Conservation (phyloP, 2,888 invertebrate genomes). For the Hydropsyche betteni region DNA sequence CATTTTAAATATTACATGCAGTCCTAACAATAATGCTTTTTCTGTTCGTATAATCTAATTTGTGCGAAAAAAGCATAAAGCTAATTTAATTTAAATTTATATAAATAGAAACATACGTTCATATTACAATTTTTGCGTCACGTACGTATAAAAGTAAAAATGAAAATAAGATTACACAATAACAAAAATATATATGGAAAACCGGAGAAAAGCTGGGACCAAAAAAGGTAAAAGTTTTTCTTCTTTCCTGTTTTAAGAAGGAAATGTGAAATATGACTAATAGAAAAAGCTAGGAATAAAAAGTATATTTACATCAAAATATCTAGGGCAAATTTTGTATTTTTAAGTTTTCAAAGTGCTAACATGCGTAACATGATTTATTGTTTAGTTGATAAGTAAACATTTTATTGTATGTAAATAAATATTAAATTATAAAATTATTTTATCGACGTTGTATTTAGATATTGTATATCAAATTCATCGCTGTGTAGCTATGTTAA, state of each 20-base stretch:
- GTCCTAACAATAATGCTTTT: not conserved
- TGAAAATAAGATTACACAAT: too few species aligned
- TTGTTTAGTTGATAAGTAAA: too few species aligned
- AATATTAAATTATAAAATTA: conserved; percentile 1
- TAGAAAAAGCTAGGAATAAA: not conserved
- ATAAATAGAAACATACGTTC: not conserved
- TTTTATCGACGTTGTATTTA: conserved; percentile 16
- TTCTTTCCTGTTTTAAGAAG: conserved; percentile 27
- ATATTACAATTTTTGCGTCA: not conserved
- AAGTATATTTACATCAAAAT: conserved; percentile 5
- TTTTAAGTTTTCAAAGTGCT: too few species aligned
- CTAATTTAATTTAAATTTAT: too few species aligned
- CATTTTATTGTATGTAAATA: conserved; percentile 6
- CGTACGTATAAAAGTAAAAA: not conserved
- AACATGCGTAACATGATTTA: too few species aligned
- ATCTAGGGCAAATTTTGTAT: not conserved
- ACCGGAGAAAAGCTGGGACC: conserved; percentile 33
- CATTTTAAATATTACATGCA: not conserved
- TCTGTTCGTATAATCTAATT: too few species aligned
- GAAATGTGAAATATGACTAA: conserved; percentile 36
- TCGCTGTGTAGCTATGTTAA: conserved; percentile 5
- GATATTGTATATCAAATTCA: conserved; percentile 17
- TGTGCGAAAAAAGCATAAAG: too few species aligned
- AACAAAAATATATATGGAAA: not conserved
- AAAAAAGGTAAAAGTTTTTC: conserved; percentile 21